phyloP scores from a whole-genome alignment of 2,888 invertebrate genomes.

The Aphidoletes aphidimyza region DNA sequence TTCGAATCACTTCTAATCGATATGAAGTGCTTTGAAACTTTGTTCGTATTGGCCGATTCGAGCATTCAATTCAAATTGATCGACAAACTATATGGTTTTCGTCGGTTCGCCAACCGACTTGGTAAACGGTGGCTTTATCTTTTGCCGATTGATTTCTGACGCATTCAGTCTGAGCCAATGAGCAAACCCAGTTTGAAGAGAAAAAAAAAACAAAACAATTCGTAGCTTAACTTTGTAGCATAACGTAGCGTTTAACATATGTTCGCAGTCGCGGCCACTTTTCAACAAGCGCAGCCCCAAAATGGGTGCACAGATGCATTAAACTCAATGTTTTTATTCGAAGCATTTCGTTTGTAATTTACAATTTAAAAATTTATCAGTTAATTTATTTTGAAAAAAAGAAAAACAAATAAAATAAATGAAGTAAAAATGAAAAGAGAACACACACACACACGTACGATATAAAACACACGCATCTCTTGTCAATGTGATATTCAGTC shows the following conservation, averaged over 20 bases:
- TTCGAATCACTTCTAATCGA: slow-evolving; percentile 2
- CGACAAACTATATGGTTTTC: neutral
- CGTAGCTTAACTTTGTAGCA: too few species aligned
- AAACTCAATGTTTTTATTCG: neutral
- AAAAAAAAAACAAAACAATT: too few species aligned
- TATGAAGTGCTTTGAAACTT: neutral
- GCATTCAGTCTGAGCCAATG: too few species aligned
- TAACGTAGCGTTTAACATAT: too few species aligned
- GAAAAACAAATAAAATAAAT: too few species aligned
- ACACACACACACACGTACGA: neutral
- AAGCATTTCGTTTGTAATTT: neutral
- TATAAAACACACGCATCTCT: neutral
- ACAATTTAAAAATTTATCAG: slow-evolving; percentile 38
- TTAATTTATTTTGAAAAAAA: slow-evolving; percentile 28
- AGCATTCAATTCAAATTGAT: slow-evolving; percentile 25
- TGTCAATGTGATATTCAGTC: neutral
- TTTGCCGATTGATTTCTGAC: too few species aligned
- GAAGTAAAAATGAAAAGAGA: neutral
- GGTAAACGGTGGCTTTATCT: too few species aligned
- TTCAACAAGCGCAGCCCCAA: neutral
- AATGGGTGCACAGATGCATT: neutral
- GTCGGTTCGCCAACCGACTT: neutral
- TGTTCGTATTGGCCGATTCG: neutral
- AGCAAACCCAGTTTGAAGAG: too few species aligned
- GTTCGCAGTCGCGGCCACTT: neutral